Base-by-base conservation (phyloP, 2,113 vertebrate genomes). In the Gobiocypris rarus region DNA sequence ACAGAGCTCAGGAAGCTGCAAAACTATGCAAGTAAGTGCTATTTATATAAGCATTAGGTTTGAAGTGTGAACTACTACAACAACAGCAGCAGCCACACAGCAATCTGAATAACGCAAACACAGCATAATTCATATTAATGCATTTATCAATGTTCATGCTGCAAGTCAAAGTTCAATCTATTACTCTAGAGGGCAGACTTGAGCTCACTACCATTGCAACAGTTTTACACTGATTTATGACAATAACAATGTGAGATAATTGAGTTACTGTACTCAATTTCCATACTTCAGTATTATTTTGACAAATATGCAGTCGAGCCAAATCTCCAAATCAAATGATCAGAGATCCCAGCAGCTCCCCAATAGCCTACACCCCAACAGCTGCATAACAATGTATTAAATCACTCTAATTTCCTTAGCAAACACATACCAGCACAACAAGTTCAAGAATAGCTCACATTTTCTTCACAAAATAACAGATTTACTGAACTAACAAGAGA, bases 1-100 rank as follows among this genome's bases (percentile, higher is more conserved):
- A 31, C 91, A 95, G 94, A 95, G 71, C 91, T 94, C 11, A 87
- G 90, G 56, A 95, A 93, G 78, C 77, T 95, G n/a, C 94, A 95
- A 86, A 94, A 93, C 90, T 95, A 94, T 38, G 81, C 93, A 75
- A 93, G 94, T 95, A 89, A 93, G 94, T 93, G 7, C n/a, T 0
- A 48, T 54, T 7, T 13, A 1, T 6, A 58, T 38, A 9, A 5
- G 19, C 34, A 41, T 70, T n/a, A 41, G 34, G 9, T 54, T 54
- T 54, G 0, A 54, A 11, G 2, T 17, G 14, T 17, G 50, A 52
- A 65, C 26, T 17, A 28, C 15, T 10, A 45, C 43, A 45, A 52
- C 50, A 52, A 31, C 31, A n/a, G n/a, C n/a, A n/a, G n/a, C n/a
- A n/a, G 14, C 14, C 48, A 61, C 13, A 61, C 59, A 26, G 59